Conservation (phyloP, 1,140 invertebrate species). For the Maconellicoccus hirsutus region DNA sequence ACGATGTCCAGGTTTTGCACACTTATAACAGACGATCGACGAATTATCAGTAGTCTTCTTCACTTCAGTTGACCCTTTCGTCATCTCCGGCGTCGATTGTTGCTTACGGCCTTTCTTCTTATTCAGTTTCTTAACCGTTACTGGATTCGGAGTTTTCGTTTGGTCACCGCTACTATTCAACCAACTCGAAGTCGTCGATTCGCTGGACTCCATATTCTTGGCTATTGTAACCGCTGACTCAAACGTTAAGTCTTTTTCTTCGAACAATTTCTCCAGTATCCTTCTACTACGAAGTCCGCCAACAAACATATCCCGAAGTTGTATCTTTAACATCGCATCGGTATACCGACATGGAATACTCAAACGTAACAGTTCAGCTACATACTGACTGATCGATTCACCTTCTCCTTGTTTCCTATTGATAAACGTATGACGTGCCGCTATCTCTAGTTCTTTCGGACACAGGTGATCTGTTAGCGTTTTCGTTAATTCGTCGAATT, state of each 20-base stretch:
- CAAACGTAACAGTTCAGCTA: neutral
- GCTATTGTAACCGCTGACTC: too few relatives aligned
- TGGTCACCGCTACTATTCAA: too few relatives aligned
- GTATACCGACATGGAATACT: neutral
- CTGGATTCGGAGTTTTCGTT: too few relatives aligned
- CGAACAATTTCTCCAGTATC: neutral
- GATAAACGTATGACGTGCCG: neutral
- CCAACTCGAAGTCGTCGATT: too few relatives aligned
- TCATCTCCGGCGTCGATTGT: too few relatives aligned
- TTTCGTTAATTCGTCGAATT: neutral
- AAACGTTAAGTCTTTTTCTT: too few relatives aligned
- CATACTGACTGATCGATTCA: neutral
- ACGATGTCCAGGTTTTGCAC: neutral
- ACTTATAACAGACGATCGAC: neutral
- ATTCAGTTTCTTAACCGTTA: too few relatives aligned
- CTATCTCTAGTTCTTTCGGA: neutral
- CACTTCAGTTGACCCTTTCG: too few relatives aligned
- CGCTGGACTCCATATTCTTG: too few relatives aligned
- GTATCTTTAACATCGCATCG: neutral
- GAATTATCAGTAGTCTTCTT: neutral
- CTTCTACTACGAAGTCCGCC: neutral
- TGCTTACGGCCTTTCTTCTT: too few relatives aligned
- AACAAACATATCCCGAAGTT: neutral
- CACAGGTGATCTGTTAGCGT: neutral
- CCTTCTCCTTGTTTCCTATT: neutral